A percentile compares a stretch with the other conserved stretches of the same genome.
These are phyloP conservation scores for Oceanites oceanicus DNA, from an alignment of 2,113 vertebrate species.

Conservation along the genomic window DNA sequence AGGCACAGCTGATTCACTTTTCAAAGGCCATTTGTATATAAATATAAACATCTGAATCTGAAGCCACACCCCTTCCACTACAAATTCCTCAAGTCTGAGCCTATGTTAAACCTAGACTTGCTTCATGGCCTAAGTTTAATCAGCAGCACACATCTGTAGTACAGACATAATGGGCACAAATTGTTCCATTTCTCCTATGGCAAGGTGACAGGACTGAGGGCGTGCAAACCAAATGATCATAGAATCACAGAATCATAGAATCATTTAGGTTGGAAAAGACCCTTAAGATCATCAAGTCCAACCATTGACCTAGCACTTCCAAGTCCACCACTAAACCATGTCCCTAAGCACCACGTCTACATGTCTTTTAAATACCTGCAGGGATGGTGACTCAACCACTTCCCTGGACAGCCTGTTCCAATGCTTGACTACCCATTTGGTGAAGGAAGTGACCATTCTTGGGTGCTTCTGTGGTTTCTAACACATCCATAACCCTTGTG, in stretches of 20 bases:
- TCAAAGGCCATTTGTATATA: not conserved
- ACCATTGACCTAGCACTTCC: too few relatives aligned
- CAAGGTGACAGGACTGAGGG: not conserved
- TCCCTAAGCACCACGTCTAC: too few relatives aligned
- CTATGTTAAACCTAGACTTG: not conserved
- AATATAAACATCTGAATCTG: not conserved
- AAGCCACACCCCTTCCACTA: not conserved
- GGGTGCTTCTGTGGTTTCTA: not conserved
- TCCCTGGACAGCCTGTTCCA: too few relatives aligned
- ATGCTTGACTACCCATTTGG: too few relatives aligned
- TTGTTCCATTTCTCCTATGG: fast-evolving
- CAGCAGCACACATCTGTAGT: not conserved
- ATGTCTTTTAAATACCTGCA: too few relatives aligned
- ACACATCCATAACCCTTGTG: not conserved
- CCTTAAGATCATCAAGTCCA: too few relatives aligned
- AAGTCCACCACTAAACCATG: too few relatives aligned
- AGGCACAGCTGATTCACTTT: not conserved
- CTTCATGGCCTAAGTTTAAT: not conserved
- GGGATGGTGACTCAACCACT: too few relatives aligned
- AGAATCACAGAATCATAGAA: too few relatives aligned
- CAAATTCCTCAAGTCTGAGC: not conserved
- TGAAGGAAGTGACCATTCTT: not conserved
- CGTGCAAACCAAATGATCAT: not conserved
- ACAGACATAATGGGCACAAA: not conserved
- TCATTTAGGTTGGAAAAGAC: too few relatives aligned